These are phyloP conservation scores for Pachyramphus minor DNA, from an alignment of 2,113 vertebrate species.

Conservation along the genomic window DNA sequence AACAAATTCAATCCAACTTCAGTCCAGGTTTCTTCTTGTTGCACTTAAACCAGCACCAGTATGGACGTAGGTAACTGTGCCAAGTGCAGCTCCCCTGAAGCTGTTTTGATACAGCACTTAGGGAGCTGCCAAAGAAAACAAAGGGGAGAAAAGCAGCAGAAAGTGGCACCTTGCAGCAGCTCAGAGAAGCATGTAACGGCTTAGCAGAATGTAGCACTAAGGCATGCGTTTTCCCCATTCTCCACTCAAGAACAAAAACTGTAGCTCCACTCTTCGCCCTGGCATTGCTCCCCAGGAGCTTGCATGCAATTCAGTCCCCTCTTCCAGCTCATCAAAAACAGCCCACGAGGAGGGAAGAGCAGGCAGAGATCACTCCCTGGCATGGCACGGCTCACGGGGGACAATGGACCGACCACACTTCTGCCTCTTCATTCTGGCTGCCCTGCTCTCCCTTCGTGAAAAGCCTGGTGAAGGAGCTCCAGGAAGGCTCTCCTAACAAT, in stretches of 20 bases:
- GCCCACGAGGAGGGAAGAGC: background rate
- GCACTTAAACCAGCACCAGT: slow-evolving; percentile 25
- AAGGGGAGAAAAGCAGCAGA: slow-evolving; percentile 39
- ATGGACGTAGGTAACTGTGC: slow-evolving; percentile 28
- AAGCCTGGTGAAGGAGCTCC: slow-evolving; percentile 32
- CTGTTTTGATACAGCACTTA: slow-evolving; percentile 29
- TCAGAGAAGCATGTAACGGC: slow-evolving; percentile 49
- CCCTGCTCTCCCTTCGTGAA: background rate
- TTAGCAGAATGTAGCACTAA: background rate
- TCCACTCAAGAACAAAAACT: slow-evolving; percentile 25
- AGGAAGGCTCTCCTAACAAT: slow-evolving; percentile 71
- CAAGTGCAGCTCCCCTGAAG: slow-evolving; percentile 25
- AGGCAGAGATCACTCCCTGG: background rate
- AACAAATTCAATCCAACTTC: background rate
- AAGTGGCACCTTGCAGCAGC: slow-evolving; percentile 60
- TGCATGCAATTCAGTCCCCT: background rate
- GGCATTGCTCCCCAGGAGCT: slow-evolving; percentile 22
- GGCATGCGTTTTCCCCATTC: slow-evolving; percentile 40
- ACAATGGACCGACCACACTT: background rate
- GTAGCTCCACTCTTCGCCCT: slow-evolving; percentile 29
- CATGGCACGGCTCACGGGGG: background rate
- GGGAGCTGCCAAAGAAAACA: slow-evolving; percentile 61
- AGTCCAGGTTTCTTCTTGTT: slow-evolving; percentile 4
- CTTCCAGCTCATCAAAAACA: background rate
- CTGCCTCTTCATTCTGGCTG: background rate